Evolutionary conservation across 2,888 invertebrate genomes (phyloP).

Genomic region (Nyleta sp.): DNA sequence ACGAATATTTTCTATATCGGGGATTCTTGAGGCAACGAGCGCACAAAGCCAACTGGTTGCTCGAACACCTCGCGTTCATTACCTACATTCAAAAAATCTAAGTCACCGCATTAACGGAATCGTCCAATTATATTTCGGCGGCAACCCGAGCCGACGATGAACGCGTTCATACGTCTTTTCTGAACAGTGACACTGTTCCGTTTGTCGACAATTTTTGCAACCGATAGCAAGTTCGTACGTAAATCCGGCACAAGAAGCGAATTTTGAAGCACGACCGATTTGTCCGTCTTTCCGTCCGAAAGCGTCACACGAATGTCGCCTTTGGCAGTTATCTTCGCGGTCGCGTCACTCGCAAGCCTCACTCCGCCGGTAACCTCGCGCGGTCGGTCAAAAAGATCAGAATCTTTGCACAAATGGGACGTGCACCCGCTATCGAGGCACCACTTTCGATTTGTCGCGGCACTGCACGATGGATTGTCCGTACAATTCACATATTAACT

Average conservation of each 20-base stretch:
- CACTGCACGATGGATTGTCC: background rate
- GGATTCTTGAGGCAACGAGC: too few relatives aligned
- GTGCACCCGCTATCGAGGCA: conserved; percentile 37
- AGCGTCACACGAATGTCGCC: conserved; percentile 35
- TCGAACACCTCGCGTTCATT: too few relatives aligned
- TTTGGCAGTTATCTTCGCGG: conserved; percentile 37
- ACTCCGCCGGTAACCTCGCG: conserved; percentile 5
- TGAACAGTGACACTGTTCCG: too few relatives aligned
- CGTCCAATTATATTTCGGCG: too few relatives aligned
- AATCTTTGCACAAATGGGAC: conserved; percentile 29
- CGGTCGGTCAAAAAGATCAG: background rate
- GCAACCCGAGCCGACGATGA: too few relatives aligned
- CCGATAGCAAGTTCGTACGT: conserved; percentile 65
- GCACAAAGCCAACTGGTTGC: too few relatives aligned
- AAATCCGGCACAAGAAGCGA: conserved; percentile 62
- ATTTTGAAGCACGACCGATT: conserved; percentile 28
- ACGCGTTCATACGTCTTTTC: too few relatives aligned
- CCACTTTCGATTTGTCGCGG: conserved; percentile 1
- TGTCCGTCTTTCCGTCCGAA: conserved; percentile 3
- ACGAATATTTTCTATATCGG: too few relatives aligned
- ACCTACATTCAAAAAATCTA: too few relatives aligned
- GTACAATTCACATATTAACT: background rate
- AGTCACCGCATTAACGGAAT: too few relatives aligned
- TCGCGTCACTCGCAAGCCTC: conserved; percentile 35
- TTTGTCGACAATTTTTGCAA: conserved; percentile 65